phyloP scores from a whole-genome alignment of 2,888 invertebrate genomes.

The Pheosia gnoma region DNA sequence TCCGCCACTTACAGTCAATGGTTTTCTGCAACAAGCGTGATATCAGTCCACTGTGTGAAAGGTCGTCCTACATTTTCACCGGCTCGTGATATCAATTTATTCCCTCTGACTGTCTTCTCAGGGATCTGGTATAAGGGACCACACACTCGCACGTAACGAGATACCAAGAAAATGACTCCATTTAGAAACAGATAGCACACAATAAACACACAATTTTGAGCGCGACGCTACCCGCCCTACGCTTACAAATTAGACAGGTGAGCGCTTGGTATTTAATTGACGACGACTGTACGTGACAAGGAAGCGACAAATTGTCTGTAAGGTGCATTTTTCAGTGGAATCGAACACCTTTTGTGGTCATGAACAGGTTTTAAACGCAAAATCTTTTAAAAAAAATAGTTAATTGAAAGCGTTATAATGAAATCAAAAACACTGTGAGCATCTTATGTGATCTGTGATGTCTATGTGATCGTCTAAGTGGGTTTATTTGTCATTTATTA shows the following conservation, averaged over 20 bases:
- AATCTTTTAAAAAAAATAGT: too few relatives aligned
- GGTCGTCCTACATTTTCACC: too few relatives aligned
- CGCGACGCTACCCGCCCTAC: constrained; percentile 26
- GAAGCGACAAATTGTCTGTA: constrained; percentile 1
- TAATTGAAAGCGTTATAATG: too few relatives aligned
- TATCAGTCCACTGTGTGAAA: too few relatives aligned
- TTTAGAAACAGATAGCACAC: constrained; percentile 43
- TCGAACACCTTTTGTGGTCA: constrained; percentile 6
- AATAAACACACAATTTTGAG: constrained; percentile 49
- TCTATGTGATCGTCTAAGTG: too few relatives aligned
- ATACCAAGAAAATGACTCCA: constrained; percentile 44
- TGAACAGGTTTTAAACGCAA: neutral
- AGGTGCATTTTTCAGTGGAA: neutral
- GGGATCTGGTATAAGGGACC: constrained; percentile 15
- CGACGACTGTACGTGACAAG: constrained; percentile 4
- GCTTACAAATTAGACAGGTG: constrained; percentile 52
- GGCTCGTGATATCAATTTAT: too few relatives aligned
- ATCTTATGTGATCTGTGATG: too few relatives aligned
- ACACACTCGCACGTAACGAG: constrained; percentile 26
- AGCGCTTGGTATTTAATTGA: constrained; percentile 36
- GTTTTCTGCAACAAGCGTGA: too few relatives aligned
- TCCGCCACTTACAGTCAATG: too few relatives aligned
- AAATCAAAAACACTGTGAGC: too few relatives aligned
- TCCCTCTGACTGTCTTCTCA: neutral
- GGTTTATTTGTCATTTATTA: too few relatives aligned